Evolutionary conservation across 2,888 invertebrate species (phyloP), one percentile per base, ranked within the genome.

Genomic region (Rhagonycha fulva): DNA sequence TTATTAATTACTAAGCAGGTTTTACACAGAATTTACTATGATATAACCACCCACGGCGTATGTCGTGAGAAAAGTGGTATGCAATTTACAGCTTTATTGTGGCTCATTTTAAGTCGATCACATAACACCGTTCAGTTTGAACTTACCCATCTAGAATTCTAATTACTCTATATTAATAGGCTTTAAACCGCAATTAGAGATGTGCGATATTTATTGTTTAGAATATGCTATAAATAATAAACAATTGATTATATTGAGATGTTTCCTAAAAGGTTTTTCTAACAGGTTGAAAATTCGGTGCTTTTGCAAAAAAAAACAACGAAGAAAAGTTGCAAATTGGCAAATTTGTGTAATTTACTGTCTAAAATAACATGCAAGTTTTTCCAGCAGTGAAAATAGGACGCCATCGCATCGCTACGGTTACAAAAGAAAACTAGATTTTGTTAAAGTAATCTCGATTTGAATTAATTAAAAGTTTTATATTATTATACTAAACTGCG

Each of bases 11-110:
- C 75, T 72, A 68, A 78, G 72, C 77, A 68, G 75, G 76, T 79
- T 78, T 47, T 78, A 79, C 78, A 76, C 75, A 78, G 78, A 74
- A 68, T 78, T 80, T 80, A 81, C 80, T 80, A 80, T 81, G 79
- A 78, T 78, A 73, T 78, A 80, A 79, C 82, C 82, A 81, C 82
- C 82, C 82, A 81, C 82, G 75, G 82, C 73, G 82, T 81, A 73
- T 80, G 80, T 82, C 81, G 80, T 81, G 80, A 79, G 79, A 70
- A 73, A 71, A 68, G 70, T 69, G 75, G 68, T 78, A 75, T 72
- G 75, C 77, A 24, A 78, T 78, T 73, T 68, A 71, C 62, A 76
- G 73, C 78, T 76, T 75, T 80, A 80, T 77, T 75, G 75, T 71
- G 70, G 72, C 69, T 72, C 69, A 70, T 72, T 78, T 78, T 78